Conservation (phyloP, 2,888 invertebrate species). For the Agonopterix arenella region DNA sequence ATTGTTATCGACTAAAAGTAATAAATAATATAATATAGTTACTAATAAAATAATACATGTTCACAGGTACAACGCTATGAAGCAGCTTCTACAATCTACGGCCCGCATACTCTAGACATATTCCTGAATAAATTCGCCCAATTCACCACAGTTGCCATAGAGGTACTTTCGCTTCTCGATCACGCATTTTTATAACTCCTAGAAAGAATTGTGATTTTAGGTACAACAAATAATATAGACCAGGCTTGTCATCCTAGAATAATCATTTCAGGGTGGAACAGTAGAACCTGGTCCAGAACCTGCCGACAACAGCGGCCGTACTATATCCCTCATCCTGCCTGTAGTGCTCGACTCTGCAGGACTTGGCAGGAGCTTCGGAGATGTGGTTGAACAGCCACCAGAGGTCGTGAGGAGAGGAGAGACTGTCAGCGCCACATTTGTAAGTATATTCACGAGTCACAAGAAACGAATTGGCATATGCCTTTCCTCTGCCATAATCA, state of each 20-base stretch:
- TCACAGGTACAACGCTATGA: conserved; percentile 91
- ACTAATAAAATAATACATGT: too few species aligned
- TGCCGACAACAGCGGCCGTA: conserved; percentile 80
- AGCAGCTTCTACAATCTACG: conserved; percentile 90
- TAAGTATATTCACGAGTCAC: conserved; percentile 58
- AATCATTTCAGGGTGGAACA: conserved; percentile 41
- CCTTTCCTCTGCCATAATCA: too few species aligned
- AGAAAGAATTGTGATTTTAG: too few species aligned
- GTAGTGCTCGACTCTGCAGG: conserved; percentile 87
- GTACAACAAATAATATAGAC: too few species aligned
- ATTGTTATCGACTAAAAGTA: neutral
- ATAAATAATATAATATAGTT: neutral
- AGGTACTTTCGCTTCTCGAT: conserved; percentile 27
- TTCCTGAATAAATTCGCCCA: conserved; percentile 82
- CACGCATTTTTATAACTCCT: too few species aligned
- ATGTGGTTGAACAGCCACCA: conserved; percentile 83
- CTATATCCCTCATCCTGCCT: conserved; percentile 83
- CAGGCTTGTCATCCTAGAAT: neutral
- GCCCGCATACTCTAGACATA: conserved; percentile 88
- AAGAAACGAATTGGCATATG: too few species aligned
- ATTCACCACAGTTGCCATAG: conserved; percentile 76
- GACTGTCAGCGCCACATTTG: conserved; percentile 83
- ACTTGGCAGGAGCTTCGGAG: conserved; percentile 81
- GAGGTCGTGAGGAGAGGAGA: conserved; percentile 77
- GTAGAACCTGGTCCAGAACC: conserved; percentile 81